Percentiles rank a stretch among this genome's conserved stretches.
These are phyloP conservation scores for Denticeps clupeoides DNA, from an alignment of 2,797 vertebrate species.

Conservation along the genomic window DNA sequence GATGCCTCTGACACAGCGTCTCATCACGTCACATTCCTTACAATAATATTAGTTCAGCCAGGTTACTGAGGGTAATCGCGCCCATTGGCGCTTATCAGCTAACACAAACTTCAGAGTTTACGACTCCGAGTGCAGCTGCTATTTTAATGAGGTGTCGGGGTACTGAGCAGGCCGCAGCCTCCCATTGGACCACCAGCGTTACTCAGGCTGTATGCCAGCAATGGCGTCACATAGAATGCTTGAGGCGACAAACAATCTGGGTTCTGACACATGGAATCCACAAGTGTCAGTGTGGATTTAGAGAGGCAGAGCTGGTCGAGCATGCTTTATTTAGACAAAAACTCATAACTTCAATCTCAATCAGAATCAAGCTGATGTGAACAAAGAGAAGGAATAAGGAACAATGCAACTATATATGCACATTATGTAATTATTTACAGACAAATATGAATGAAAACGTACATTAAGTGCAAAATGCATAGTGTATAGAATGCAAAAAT, in stretches of 20 bases:
- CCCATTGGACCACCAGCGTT: slow-evolving; percentile 41
- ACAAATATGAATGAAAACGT: too few relatives aligned
- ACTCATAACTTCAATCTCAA: too few relatives aligned
- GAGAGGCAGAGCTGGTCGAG: too few relatives aligned
- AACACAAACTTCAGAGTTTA: slow-evolving; percentile 82
- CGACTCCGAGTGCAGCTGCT: slow-evolving; percentile 68
- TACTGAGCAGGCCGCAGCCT: slow-evolving; percentile 56
- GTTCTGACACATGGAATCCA: too few relatives aligned
- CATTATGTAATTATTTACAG: too few relatives aligned
- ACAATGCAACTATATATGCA: too few relatives aligned
- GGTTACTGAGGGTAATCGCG: slow-evolving; percentile 62
- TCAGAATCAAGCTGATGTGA: too few relatives aligned
- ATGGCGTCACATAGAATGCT: slow-evolving; percentile 1
- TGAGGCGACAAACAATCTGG: slow-evolving; percentile 9
- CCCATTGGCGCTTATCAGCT: slow-evolving; percentile 77
- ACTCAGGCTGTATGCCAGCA: slow-evolving; percentile 22
- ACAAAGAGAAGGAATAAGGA: too few relatives aligned
- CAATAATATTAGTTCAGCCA: slow-evolving; percentile 81
- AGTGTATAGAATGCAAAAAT: too few relatives aligned
- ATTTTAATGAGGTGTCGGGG: slow-evolving; percentile 90
- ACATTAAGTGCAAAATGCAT: too few relatives aligned
- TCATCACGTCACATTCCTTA: slow-evolving; percentile 60
- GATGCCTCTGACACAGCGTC: slow-evolving; percentile 49
- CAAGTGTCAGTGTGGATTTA: too few relatives aligned
- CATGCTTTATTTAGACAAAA: too few relatives aligned